phyloP scores from a whole-genome alignment of 2,888 invertebrate genomes.

The Drosophila mimica region DNA sequence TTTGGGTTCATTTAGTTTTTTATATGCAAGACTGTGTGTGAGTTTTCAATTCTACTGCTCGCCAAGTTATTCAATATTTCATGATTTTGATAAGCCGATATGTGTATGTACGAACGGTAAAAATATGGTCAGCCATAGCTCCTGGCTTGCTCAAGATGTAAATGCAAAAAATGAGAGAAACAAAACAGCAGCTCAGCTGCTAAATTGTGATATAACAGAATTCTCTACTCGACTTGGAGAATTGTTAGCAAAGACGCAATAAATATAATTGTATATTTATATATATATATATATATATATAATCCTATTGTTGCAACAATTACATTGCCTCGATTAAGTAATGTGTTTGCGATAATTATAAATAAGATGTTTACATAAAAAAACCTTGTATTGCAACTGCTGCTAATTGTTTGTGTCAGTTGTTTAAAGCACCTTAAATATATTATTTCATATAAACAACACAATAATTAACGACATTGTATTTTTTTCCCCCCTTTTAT shows the following conservation, averaged over 20 bases:
- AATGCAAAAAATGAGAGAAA: background rate
- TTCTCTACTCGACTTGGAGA: background rate
- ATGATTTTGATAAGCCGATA: slow-evolving; percentile 61
- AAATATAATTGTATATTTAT: background rate
- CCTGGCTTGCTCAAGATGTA: background rate
- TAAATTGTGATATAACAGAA: background rate
- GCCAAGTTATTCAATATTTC: slow-evolving; percentile 53
- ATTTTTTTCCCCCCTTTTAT: background rate
- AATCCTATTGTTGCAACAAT: background rate
- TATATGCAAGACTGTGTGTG: slow-evolving; percentile 16
- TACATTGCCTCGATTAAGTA: background rate
- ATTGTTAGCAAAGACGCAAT: background rate
- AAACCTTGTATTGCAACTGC: background rate
- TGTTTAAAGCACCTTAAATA: background rate
- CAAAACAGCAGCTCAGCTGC: background rate
- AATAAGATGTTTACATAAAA: background rate
- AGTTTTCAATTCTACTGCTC: slow-evolving; percentile 21
- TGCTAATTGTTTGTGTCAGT: background rate
- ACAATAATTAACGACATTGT: background rate
- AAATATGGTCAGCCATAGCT: slow-evolving; percentile 11
- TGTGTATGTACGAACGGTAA: slow-evolving; percentile 22
- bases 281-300: background rate
- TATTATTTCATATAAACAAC: background rate
- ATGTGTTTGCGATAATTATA: background rate
- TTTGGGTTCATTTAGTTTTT: slow-evolving; percentile 48